Evolutionary conservation across 2,113 vertebrate species (phyloP), one percentile per base, ranked within the genome.

Genomic region (Bufo bufo): DNA sequence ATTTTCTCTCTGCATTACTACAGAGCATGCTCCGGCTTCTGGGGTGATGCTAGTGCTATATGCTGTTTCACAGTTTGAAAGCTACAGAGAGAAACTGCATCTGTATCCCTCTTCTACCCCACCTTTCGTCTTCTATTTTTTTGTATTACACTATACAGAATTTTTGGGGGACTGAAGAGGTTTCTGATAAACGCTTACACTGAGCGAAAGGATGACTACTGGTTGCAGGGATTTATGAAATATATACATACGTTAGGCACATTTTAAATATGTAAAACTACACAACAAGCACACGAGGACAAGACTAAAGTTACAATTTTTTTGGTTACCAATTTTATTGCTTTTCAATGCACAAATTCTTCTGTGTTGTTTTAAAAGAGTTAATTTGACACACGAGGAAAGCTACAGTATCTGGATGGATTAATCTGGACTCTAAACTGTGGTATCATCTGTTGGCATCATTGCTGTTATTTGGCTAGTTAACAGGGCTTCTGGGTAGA

Each of bases 401-500:
- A 81, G 47, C 56, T 80, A 33, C 33, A 33, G 33, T 33, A 80
- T 82, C 59, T 83, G 33, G 61, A 12, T n/a, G 45, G 6, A 83
- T 50, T 49, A 20, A 13, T 23, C 43, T 66, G 58, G 58, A 65
- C 59, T 61, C 14, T 17, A 14, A 50, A 47, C 47, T n/a, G 61
- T 83, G 16, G 61, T 19, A 66, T 83, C 61, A 83, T 83, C 81
- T 66, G 47, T 9, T 83, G 59, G 43, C 59, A 83, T 83, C 59
- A 66, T 66, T 65, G 59, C 81, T 66, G 61, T 23, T 66, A 19
- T 65, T 83, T 83, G 81, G 61, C 81, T 50, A 49, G 61, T 83
- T 83, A 83, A 83, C 20, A 50, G 61, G 61, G 45, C 58, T 63
- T 65, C 81, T n/a, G 81, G 58, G 61, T 83, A 83, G 81, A 65